phyloP scores from a whole-genome alignment of 2,113 vertebrate species.

The Mastomys coucha region DNA sequence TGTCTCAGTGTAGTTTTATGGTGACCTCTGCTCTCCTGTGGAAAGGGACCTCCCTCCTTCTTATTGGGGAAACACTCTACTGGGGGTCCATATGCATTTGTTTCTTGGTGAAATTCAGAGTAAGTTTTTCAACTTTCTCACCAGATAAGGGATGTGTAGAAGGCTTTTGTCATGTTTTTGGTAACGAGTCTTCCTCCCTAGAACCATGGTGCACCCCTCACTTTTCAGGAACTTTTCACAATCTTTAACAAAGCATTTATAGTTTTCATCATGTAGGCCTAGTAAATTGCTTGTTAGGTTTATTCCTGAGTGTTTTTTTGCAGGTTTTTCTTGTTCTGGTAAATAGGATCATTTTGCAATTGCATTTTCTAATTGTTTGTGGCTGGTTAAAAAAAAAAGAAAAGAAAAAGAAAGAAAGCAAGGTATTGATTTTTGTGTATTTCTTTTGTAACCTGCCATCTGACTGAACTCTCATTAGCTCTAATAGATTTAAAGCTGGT shows the following conservation, averaged over 20 bases:
- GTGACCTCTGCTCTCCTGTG: conserved; percentile 1
- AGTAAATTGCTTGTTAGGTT: conserved; percentile 54
- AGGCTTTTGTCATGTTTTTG: neutral
- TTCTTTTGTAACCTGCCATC: conserved; percentile 44
- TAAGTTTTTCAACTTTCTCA: neutral
- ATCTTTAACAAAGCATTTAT: conserved; percentile 65
- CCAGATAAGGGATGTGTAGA: conserved; percentile 24
- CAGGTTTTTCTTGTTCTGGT: conserved; percentile 38
- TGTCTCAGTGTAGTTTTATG: neutral
- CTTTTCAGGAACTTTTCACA: neutral
- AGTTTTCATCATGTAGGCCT: conserved; percentile 30
- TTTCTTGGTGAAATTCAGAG: conserved; percentile 39
- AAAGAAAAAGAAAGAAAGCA: conserved; percentile 41
- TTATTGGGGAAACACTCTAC: conserved; percentile 25
- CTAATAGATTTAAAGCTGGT: conserved; percentile 62
- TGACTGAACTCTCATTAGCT: conserved; percentile 59
- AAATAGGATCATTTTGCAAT: conserved; percentile 29
- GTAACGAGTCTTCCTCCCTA: neutral
- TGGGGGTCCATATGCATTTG: neutral
- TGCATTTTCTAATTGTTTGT: conserved; percentile 67
- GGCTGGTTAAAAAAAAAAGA: neutral
- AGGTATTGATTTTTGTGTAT: conserved; percentile 65
- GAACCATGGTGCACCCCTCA: neutral
- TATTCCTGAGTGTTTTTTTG: conserved; percentile 38
- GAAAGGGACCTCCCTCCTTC: neutral